A percentile compares a stretch with the other conserved stretches of the same genome.
Conservation (phyloP, 2,888 invertebrate genomes). For the Ichneumoninae sp. region DNA sequence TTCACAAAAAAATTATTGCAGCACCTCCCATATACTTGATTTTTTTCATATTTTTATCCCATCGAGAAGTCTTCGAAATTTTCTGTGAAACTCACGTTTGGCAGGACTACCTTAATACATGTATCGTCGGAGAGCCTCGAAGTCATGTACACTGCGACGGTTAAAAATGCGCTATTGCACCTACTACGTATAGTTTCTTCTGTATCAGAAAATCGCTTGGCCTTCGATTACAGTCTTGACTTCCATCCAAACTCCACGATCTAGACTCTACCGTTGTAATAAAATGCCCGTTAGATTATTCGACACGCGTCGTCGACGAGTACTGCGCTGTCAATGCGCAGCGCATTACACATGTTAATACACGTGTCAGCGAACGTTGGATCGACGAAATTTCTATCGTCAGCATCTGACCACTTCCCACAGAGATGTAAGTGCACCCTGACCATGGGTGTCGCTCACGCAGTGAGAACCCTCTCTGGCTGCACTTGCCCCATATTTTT, state of each 20-base stretch:
- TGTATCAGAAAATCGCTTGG: conserved; percentile 15
- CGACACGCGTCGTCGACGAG: conserved; percentile 23
- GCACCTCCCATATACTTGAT: too few species aligned
- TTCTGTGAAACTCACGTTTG: too few species aligned
- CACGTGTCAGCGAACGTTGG: conserved; percentile 36
- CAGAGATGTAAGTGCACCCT: conserved; percentile 61
- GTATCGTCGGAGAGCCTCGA: conserved; percentile 55
- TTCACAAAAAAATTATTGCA: too few species aligned
- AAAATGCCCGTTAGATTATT: conserved; percentile 28
- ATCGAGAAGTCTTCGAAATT: too few species aligned
- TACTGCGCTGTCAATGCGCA: background rate
- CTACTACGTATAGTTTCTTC: background rate
- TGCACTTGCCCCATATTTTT: conserved; percentile 69
- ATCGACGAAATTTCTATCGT: conserved; percentile 30
- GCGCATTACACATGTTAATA: conserved; percentile 48
- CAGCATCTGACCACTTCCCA: conserved; percentile 76
- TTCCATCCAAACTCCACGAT: background rate
- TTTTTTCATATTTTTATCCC: too few species aligned
- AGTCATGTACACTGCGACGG: too few species aligned
- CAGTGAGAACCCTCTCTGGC: conserved; percentile 41
- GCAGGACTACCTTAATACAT: conserved; percentile 17
- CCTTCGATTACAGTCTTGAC: conserved; percentile 1
- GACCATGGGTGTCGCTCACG: background rate
- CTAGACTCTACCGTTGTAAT: background rate
- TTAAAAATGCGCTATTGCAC: background rate